Conservation (phyloP, 2,888 invertebrate species). For the Orchesellides sinensis region DNA sequence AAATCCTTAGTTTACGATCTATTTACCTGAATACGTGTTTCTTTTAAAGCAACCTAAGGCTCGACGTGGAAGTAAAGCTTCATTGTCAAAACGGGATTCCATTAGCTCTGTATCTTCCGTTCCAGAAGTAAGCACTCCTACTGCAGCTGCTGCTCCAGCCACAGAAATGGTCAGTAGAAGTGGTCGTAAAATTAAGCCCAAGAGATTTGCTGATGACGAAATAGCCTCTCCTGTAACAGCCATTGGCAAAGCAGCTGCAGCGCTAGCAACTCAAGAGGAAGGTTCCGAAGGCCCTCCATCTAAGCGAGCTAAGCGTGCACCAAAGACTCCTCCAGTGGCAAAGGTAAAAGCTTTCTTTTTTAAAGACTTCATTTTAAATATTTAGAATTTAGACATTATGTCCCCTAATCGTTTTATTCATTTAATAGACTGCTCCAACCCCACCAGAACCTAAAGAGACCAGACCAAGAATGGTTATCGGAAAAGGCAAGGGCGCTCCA, state of each 20-base stretch:
- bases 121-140: slow-evolving; percentile 57
- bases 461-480: slow-evolving; percentile 50
- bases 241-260: slow-evolving; percentile 8
- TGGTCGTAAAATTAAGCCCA: slow-evolving; percentile 86
- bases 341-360: slow-evolving; percentile 40
- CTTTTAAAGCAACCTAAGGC: slow-evolving; percentile 37
- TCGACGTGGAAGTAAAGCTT: slow-evolving; percentile 63
- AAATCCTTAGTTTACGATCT: not conserved
- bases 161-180: slow-evolving; percentile 83
- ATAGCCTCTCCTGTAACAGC: slow-evolving; percentile 50
- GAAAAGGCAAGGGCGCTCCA: slow-evolving; percentile 44
- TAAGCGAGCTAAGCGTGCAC: slow-evolving; percentile 46
- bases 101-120: slow-evolving; percentile 53
- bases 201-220: slow-evolving; percentile 77
- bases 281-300: slow-evolving; percentile 59
- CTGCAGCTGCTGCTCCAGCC: slow-evolving; percentile 74
- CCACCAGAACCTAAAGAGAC: slow-evolving; percentile 17
- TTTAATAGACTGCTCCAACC: slow-evolving; percentile 25
- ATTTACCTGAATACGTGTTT: no score
- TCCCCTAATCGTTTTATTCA: not conserved
- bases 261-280: slow-evolving; percentile 39
- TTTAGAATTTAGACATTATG: not conserved
- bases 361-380: no score
- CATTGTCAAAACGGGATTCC: slow-evolving; percentile 67
- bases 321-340: slow-evolving; percentile 54